Evolutionary conservation across 1,140 invertebrate species (phyloP), one percentile per base, ranked within the genome.

Genomic region (Argopecten irradians): DNA sequence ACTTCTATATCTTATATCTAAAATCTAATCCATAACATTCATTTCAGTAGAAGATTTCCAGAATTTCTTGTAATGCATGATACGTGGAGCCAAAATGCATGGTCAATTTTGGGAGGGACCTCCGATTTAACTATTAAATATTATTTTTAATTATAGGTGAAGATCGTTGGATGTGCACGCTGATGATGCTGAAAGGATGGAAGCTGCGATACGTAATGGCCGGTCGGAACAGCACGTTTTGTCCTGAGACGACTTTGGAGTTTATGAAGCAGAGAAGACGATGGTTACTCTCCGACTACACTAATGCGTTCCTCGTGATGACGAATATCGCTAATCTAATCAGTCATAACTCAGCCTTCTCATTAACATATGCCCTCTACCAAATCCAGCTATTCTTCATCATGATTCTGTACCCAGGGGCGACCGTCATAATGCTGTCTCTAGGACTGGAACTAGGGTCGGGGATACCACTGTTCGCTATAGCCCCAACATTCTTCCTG

Each of bases 251-350:
- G 11, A 88, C 92, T 0, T 87, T 83, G 0, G 93, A 93, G 39
- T 92, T 93, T 71, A 90, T 93, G 87, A 93, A 92, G 82, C 92
- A 92, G 82, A 39, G 96, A 32, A 85, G 91, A 22, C 93, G 97
- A 33, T 97, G 97, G 97, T 96, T 97, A 83, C 96, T 97, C 7
- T 96, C 96, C 0, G 97, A 97, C 22, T 96, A 96, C 94, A 96
- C 97, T 46, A 97, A 97, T 92, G 96, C 97, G 35, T 94, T 96
- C 87, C 96, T 97, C 91, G 93, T 97, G 7, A 92, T 97, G 0
- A 92, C 92, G 33, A 96, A 96, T 92, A 95, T 96, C 86, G 95
- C 95, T 34, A 84, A 88, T 71, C 96, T 96, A 9, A 93, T 96
- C 32, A 94, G 94, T 87, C 94, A 95, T n/a, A 97, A 97, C 91